Base-by-base conservation (phyloP, 2,888 invertebrate genomes). In the Epinotia demarniana region DNA sequence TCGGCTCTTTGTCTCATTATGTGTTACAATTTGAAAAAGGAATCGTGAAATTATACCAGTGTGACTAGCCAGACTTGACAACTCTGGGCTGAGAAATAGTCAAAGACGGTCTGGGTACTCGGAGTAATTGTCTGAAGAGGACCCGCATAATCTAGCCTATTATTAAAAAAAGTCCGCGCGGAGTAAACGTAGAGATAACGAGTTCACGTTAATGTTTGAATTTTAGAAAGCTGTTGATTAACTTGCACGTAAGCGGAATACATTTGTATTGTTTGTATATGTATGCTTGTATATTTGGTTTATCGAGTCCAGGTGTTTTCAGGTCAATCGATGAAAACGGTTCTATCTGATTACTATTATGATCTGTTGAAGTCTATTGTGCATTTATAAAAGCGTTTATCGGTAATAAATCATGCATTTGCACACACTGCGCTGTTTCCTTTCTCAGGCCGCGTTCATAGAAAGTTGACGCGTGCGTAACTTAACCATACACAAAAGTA, bases 1-100 rank as follows among this genome's bases (percentile, higher is more conserved):
- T 18, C 49, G 46, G 72, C 72, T 19, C 67, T 68, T 68, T 68
- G 68, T 68, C 43, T 18, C 68, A 9, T 57, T 68, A 43, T 23
- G 43, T 19, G 43, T 19, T 23, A 68, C 57, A 57, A 58, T 68
- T 43, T 68, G 39, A 19, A 68, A 64, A 68, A 58, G 68, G 68
- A 68, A 68, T 57, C 57, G 18, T n/a, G 16, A 57, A 67, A 58
- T 68, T 57, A 68, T 33, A 39, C 18, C 11, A 19, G 4, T n/a
- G 11, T 9, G 19, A 63, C 46, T 27, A 19, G 68, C 39, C 39
- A 9, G 18, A 53, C 12, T 11, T 18, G 16, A 53, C 53, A 13
- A 63, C 5, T 23, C 3, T 27, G 46, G 2, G 8, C 19, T 13
- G 63, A 13, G 13, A 49, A 27, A 11, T 53, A 53, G 64, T n/a